Evolutionary conservation across 2,113 vertebrate genomes (phyloP).

Genomic region (Pelusios castaneus): DNA sequence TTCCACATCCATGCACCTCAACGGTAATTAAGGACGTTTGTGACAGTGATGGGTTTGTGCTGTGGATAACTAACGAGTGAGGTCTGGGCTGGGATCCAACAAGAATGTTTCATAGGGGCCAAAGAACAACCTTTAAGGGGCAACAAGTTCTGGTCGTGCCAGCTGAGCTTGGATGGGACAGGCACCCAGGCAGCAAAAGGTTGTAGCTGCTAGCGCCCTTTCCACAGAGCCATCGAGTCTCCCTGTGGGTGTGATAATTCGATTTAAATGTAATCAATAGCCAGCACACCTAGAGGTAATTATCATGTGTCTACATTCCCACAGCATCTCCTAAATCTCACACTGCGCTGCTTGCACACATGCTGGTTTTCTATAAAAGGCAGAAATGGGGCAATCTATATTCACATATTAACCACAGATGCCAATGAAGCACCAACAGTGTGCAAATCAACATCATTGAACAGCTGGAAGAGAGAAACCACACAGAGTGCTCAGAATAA

Average conservation of each 20-base stretch:
- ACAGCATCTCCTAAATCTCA: accelerated
- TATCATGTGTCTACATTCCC: accelerated
- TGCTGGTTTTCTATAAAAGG: not conserved
- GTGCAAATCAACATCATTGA: slow-evolving; percentile 19
- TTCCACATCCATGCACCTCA: too few relatives aligned
- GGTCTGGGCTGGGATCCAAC: too few relatives aligned
- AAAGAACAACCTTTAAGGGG: too few relatives aligned
- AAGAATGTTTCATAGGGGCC: too few relatives aligned
- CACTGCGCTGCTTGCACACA: accelerated
- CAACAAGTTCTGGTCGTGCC: too few relatives aligned
- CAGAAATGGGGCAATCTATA: not conserved
- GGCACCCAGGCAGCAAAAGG: too few relatives aligned
- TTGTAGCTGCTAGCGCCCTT: too few relatives aligned
- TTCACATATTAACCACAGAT: not conserved
- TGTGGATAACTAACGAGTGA: too few relatives aligned
- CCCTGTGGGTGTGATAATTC: accelerated
- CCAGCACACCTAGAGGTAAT: accelerated
- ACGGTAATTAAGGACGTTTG: too few relatives aligned
- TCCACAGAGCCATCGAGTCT: not conserved
- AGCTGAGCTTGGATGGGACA: too few relatives aligned
- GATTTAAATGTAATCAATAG: accelerated
- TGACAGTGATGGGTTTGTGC: too few relatives aligned
- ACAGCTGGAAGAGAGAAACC: slow-evolving; percentile 26
- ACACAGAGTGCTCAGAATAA: not conserved
- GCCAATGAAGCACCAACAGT: slow-evolving; percentile 15